Base-by-base conservation (phyloP, 35 echinoderm and acorn worm genomes). In the Apostichopus parvimensis region DNA sequence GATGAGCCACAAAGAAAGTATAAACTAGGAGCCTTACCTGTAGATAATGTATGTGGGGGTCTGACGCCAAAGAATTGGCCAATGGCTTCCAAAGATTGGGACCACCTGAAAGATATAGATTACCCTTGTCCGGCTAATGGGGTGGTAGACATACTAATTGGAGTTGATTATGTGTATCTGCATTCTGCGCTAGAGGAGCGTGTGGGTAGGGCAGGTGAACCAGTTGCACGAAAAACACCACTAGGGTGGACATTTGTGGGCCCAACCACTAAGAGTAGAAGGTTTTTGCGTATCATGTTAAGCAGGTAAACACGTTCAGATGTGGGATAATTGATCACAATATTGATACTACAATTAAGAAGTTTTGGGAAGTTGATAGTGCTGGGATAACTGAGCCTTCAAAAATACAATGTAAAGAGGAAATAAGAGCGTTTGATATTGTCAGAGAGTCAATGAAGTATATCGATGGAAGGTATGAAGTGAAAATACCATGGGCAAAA, bases 191-290 rank as follows among this genome's bases (percentile, higher is more conserved):
- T 93, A 54, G 18, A 71, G 4, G 92, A 93, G 55, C 53, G 21
- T 8, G 24, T 26, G 17, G 92, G 92, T 8, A 56, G 61, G n/a
- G 6, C 25, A 15, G 92, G 92, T 0, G 92, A 87, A 76, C 92
- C 81, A 78, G 54, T 92, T 13, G 60, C 91, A 28, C 59, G 79
- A 83, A 20, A 52, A 21, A 84, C 91, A 6, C 10, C 28, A 60
- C 54, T 87, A 14, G 83, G 92, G 17, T 93, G 92, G 82, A 87
- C 92, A 21, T 93, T 83, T 93, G 83, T 93, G 56, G 92, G 92
- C 14, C 71, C 58, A 8, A 68, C 26, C 65, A 5, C 71, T 71
- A 75, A 54, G 73, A 89, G 64, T 34, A 89, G n/a, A 5, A 89
- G 87, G 62, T 65, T 76, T 71, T 8, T 25, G 70, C 17, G 56